Conservation (phyloP, 2,888 invertebrate genomes). For the Serrognathus titanus region DNA sequence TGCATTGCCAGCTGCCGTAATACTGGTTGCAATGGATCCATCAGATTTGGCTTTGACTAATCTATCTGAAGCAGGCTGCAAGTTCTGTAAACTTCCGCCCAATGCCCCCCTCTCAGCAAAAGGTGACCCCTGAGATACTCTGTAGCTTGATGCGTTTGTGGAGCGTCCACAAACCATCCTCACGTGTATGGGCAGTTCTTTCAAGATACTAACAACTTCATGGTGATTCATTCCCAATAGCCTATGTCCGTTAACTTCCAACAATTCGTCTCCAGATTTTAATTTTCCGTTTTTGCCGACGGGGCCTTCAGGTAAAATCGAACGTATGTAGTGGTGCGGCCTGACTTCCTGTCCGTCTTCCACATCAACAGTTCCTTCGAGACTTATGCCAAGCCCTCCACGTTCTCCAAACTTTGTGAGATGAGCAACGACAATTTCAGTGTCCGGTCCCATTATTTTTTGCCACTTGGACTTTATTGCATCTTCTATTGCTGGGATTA, state of each 20-base stretch:
- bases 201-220: conserved; percentile 89
- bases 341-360: conserved; percentile 94
- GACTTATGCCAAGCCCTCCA: conserved; percentile 92
- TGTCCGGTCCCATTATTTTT: conserved; percentile 73
- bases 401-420: conserved; percentile 82
- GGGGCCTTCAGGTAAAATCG: conserved; percentile 95
- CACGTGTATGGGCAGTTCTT: conserved; percentile 86
- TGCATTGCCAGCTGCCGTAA: conserved; percentile 54
- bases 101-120: conserved; percentile 46
- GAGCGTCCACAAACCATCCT: conserved; percentile 84
- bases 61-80: conserved; percentile 64
- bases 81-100: conserved; percentile 60
- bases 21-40: conserved; percentile 72
- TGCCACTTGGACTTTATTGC: conserved; percentile 80
- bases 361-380: conserved; percentile 98
- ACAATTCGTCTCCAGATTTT: conserved; percentile 90
- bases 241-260: conserved; percentile 89
- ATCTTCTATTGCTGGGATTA: conserved; percentile 72
- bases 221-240: conserved; percentile 89
- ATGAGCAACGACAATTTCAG: conserved; percentile 77
- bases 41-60: conserved; percentile 90
- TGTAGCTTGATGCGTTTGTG: conserved; percentile 27
- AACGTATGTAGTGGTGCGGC: conserved; percentile 98
- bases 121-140: conserved; percentile 32
- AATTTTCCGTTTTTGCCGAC: conserved; percentile 89